Evolutionary conservation across 2,113 vertebrate species (phyloP), one percentile per base, ranked within the genome.

Genomic region (Salminus brasiliensis): DNA sequence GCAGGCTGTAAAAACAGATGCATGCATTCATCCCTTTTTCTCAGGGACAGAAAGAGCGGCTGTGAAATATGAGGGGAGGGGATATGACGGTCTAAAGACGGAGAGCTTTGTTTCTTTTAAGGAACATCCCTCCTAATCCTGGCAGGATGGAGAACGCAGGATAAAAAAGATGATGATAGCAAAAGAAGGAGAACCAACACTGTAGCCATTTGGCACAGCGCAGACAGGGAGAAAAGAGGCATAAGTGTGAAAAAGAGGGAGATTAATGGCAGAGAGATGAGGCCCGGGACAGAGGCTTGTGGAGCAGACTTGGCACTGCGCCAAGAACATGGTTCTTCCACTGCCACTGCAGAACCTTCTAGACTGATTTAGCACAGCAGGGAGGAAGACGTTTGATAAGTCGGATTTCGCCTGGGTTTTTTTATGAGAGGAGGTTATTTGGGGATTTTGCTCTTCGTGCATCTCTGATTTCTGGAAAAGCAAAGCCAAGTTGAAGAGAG

Each of bases 21-120:
- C 36, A 45, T 23, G 39, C n/a, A 47, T 66, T 66, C 25, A 55
- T 29, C 9, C 25, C 60, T 52, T 75, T 27, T 34, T 47, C 30
- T 75, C 43, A 53, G 23, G 18, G 78, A 72, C 25, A 63, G 69
- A 72, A 72, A n/a, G 23, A 53, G 49, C 29, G 63, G 16, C 59
- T 45, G 49, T 23, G 74, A 62, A 49, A 53, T 41, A 47, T 32
- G 72, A 27, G 29, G 30, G 23, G 16, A 41, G 30, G 18, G 34
- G 60, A 36, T 53, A 27, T 36, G 60, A 66, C 45, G 47, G 36
- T 15, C 55, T 29, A 55, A 16, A 70, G 39, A 68, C 21, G 11
- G n/a, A 74, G 60, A 63, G 68, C 81, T 83, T 78, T 83, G 76
- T 83, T 79, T 74, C 53, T 79, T 83, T 79, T 74, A 78, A 70